phyloP scores from a whole-genome alignment of 1,140 invertebrate genomes.

The Drosophila nikananu region DNA sequence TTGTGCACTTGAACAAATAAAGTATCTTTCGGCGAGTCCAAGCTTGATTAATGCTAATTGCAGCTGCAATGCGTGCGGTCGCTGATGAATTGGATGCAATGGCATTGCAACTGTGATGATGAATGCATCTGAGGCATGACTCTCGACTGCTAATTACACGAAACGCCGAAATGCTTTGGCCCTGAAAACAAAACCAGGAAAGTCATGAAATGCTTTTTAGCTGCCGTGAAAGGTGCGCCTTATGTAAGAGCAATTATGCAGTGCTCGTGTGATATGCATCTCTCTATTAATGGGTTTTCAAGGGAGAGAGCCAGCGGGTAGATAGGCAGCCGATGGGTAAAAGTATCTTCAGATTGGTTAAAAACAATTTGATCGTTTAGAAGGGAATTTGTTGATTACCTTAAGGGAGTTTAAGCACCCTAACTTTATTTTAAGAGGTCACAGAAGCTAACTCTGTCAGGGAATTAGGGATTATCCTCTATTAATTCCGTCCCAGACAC shows the following conservation, averaged over 20 bases:
- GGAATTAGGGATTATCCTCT: not conserved
- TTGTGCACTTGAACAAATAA: slow-evolving; percentile 47
- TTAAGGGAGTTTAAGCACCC: not conserved
- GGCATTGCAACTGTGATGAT: slow-evolving; percentile 15
- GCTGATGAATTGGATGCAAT: slow-evolving; percentile 55
- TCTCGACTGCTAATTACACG: slow-evolving; percentile 41
- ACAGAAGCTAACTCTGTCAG: not conserved
- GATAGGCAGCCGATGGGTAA: slow-evolving; percentile 8
- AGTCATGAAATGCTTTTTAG: slow-evolving; percentile 38
- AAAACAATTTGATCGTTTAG: not conserved
- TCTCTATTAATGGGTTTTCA: slow-evolving; percentile 43
- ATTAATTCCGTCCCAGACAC: not conserved
- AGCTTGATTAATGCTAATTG: slow-evolving; percentile 79
- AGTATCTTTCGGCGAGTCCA: slow-evolving; percentile 24
- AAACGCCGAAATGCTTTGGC: slow-evolving; percentile 34
- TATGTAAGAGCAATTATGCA: slow-evolving; percentile 42
- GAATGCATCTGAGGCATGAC: slow-evolving; percentile 23
- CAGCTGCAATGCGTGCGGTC: slow-evolving; percentile 36
- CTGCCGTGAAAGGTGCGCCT: slow-evolving; percentile 34
- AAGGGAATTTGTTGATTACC: not conserved
- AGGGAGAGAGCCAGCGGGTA: not conserved
- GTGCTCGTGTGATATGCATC: slow-evolving; percentile 34
- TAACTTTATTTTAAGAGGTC: not conserved
- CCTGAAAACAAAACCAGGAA: slow-evolving; percentile 40
- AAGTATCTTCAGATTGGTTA: slow-evolving; percentile 30